Percentiles rank a stretch among this genome's conserved stretches.
Conservation (phyloP, 2,888 invertebrate genomes). For the Caenorhabditis sulstoni region DNA sequence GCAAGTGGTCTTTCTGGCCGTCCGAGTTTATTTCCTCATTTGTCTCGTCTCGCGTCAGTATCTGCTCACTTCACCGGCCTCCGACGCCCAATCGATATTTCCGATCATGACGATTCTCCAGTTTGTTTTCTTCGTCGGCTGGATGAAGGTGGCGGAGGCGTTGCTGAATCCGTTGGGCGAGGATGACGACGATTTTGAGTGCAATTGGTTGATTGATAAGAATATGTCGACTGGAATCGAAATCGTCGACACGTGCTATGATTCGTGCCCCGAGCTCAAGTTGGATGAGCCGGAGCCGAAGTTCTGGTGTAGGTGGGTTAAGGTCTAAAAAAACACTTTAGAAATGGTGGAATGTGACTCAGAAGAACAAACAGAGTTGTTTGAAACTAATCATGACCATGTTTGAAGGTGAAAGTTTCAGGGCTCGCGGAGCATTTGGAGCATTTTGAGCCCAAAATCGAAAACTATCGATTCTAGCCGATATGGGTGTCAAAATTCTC, state of each 20-base stretch:
- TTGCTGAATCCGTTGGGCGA: constrained; percentile 74
- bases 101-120: constrained; percentile 74
- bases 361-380: no score
- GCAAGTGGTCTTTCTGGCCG: constrained; percentile 70
- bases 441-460: no score
- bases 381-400: no score
- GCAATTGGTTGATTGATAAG: constrained; percentile 61
- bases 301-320: constrained; percentile 33
- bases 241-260: constrained; percentile 45
- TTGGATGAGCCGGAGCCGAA: constrained; percentile 33
- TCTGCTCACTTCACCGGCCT: constrained; percentile 18
- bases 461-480: no score
- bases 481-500: no score
- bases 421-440: no score
- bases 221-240: constrained; percentile 59
- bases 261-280: constrained; percentile 34
- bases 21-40: constrained; percentile 66
- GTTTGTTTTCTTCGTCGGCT: constrained; percentile 68
- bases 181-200: constrained; percentile 67
- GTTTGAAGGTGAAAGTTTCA: no score
- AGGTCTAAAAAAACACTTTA: no score
- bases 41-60: constrained; percentile 65
- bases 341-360: no score
- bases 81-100: constrained; percentile 42
- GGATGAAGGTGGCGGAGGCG: constrained; percentile 73